Conservation (phyloP, 1,140 invertebrate genomes). For the Phymastichus coffea region DNA sequence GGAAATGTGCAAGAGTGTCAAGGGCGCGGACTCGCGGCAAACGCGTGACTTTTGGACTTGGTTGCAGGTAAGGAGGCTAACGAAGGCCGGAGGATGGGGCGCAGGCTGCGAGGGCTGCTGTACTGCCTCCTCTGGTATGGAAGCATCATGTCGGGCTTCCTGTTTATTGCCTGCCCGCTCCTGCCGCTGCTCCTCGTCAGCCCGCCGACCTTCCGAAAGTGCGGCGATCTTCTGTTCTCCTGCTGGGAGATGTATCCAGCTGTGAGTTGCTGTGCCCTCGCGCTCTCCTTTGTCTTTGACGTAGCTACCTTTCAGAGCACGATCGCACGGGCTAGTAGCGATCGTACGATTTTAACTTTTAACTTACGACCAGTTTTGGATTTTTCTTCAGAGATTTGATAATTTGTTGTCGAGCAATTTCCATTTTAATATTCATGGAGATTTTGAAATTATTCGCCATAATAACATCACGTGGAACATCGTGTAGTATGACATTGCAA, state of each 20-base stretch:
- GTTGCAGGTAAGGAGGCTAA: too few species aligned
- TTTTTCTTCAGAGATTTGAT: not conserved
- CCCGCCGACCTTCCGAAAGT: slow-evolving; percentile 64
- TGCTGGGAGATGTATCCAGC: slow-evolving; percentile 79
- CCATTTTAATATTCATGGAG: too few species aligned
- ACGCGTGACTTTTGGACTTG: too few species aligned
- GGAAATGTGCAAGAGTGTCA: too few species aligned
- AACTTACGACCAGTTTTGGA: not conserved
- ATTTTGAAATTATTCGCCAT: too few species aligned
- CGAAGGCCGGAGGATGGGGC: slow-evolving; percentile 38
- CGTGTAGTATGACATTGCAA: too few species aligned
- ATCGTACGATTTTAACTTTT: not conserved
- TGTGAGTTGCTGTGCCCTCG: too few species aligned
- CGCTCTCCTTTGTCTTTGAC: not conserved
- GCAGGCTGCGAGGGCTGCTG: slow-evolving; percentile 50
- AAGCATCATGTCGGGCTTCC: slow-evolving; percentile 59
- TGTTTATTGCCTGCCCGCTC: slow-evolving; percentile 69
- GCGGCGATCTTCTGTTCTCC: slow-evolving; percentile 69
- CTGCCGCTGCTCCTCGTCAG: slow-evolving; percentile 68
- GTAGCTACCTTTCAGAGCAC: not conserved
- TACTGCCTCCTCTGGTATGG: slow-evolving; percentile 62
- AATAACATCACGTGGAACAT: too few species aligned
- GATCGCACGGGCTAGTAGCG: not conserved
- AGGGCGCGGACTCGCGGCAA: too few species aligned
- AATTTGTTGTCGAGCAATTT: too few species aligned